Base-by-base conservation (phyloP, 2,113 vertebrate genomes). In the Pteruthius melanotis region DNA sequence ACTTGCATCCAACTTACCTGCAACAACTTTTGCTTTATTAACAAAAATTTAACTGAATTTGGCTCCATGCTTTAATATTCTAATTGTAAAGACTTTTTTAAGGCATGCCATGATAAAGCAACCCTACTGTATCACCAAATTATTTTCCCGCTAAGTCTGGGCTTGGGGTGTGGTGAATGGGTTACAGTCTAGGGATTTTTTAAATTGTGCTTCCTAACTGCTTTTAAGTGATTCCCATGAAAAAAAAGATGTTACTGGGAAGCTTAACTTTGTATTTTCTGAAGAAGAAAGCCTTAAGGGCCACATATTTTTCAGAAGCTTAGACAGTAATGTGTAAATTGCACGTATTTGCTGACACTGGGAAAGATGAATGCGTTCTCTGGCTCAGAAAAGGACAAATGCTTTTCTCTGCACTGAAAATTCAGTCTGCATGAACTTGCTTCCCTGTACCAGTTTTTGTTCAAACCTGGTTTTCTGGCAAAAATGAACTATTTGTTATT, bases 241-340 rank as follows among this genome's bases (percentile, higher is more conserved):
- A 45, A 85, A 74, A 44, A 68, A 31, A 42, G 23, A 83, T 9
- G 12, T 37, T 69, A 37, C 10, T 74, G 70, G 68, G 56, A 93
- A 94, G 19, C 30, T 86, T 77, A 77, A 65, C 18, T 87, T 90
- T 27, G 7, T 90, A 15, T 94, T 95, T 94, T 70, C 40, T 83
- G 30, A 70, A 89, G 88, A 93, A 80, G 64, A 88, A 86, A 83
- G 44, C 64, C 88, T 78, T 71, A 65, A 88, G 77, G 68, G 86
- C 21, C 40, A 78, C 35, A 56, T 94, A 78, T 87, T 89, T 94
- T 94, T 86, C 60, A 61, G 66, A 54, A 83, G 60, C 31, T 90
- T 78, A 26, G 71, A 94, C 52, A 77, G 60, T 52, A 75, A 83
- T 18, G 40, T 87, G 90, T 89, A 94, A 96, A 92, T 96, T 88